Conservation (phyloP, 2,797 vertebrate species). For the Sciaenops ocellatus region DNA sequence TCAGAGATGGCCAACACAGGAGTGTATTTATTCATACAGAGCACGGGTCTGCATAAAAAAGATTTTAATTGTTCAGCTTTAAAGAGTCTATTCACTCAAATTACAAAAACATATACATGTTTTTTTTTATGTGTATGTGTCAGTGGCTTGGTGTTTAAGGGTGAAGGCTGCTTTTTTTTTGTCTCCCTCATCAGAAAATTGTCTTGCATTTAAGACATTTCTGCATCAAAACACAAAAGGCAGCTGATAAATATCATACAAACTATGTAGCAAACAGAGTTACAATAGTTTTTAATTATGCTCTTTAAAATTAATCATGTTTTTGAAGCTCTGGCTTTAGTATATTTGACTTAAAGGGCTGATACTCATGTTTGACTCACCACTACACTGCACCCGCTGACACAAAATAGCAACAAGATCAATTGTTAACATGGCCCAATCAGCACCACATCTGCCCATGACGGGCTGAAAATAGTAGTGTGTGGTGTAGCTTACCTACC, state of each 20-base stretch:
- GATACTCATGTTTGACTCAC: constrained; percentile 14
- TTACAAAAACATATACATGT: neutral
- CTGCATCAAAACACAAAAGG: neutral
- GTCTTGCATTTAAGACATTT: neutral
- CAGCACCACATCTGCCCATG: constrained; percentile 45
- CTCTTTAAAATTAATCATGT: neutral
- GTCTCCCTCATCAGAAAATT: neutral
- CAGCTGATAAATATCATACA: neutral
- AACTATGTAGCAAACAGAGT: neutral
- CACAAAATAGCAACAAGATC: constrained; percentile 51
- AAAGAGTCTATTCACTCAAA: constrained; percentile 6
- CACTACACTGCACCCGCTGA: neutral
- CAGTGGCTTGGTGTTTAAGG: neutral
- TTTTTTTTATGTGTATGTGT: neutral
- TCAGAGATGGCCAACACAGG: constrained; percentile 15
- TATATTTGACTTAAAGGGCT: constrained; percentile 2
- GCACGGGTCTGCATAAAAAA: constrained; percentile 10
- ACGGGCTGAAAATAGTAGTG: constrained; percentile 55
- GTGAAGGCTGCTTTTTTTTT: neutral
- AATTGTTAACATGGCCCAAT: constrained; percentile 40
- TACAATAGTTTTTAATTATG: neutral
- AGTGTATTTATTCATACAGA: constrained; percentile 29
- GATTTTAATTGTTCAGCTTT: neutral
- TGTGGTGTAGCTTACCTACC: constrained; percentile 65
- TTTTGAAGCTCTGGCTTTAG: neutral